Evolutionary conservation across 2,888 invertebrate species (phyloP), one percentile per base, ranked within the genome.

Genomic region (Caenorhabditis imperialis): DNA sequence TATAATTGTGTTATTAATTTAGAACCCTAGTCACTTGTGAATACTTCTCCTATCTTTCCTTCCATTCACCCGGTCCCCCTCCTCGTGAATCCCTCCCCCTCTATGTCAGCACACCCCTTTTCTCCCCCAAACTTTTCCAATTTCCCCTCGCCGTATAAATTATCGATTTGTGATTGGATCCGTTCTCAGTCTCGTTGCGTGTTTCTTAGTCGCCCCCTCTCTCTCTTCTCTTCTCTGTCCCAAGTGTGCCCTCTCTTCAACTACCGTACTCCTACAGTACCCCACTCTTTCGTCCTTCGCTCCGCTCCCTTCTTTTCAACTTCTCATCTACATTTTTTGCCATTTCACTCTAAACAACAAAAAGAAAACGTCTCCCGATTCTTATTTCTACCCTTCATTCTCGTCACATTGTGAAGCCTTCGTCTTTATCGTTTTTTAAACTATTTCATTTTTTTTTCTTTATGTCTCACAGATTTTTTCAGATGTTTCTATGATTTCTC

Each of bases 151-250:
- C 57, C 51, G 20, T 57, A 57, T 67, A 67, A 67, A 57, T 67
- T 67, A 67, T 67, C 67, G 57, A 67, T 67, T 67, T 67, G 67
- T 67, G 67, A 67, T 67, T 67, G 67, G 57, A 67, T 67, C 57
- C 60, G 69, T 69, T 69, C 69, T 69, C 69, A 60, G 60, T 69
- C 60, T 69, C 58, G 69, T 60, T 69, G 69, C 69, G 58, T 69
- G 69, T 69, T 53, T 53, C 40, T 53, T 69, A 53, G 45, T 60
- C 45, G 35, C 47, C 48, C 58, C 42, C 51, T 12, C 51, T 25
- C 42, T 30, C 40, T 27, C 27, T 22, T 18, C 27, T 45, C 20
- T 30, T 23, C 47, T 23, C 37, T 47, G 33, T 62, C 44, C 51
- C 30, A n/a, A n/a, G n/a, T n/a, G n/a, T n/a, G n/a, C n/a, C n/a